Conservation (phyloP, 2,113 vertebrate species). For the Raja brachyura region DNA sequence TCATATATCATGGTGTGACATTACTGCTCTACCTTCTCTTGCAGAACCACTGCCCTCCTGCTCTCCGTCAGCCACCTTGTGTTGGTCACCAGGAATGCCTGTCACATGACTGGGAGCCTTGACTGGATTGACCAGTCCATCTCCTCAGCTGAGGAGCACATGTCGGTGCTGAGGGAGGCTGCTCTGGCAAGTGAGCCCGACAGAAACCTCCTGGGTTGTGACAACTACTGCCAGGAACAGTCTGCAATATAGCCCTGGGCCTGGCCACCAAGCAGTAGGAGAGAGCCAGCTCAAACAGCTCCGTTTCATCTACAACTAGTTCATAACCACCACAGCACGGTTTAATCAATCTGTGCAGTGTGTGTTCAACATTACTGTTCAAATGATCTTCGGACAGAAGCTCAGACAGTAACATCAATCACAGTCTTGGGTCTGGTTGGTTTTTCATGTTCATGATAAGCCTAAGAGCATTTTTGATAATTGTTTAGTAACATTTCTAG, state of each 20-base stretch:
- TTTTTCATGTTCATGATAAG: slow-evolving; percentile 18
- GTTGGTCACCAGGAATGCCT: slow-evolving; percentile 86
- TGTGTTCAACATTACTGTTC: neutral
- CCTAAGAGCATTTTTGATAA: neutral
- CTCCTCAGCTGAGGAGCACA: slow-evolving; percentile 79
- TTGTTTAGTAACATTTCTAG: neutral
- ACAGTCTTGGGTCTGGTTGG: too few relatives aligned
- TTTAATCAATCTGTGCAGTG: neutral
- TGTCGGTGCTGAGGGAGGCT: slow-evolving; percentile 79
- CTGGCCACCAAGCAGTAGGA: neutral
- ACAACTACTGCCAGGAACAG: slow-evolving; percentile 69
- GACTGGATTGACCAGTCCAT: slow-evolving; percentile 89
- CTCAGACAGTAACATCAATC: neutral
- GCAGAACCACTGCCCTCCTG: slow-evolving; percentile 77
- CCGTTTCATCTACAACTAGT: neutral
- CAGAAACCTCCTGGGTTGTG: slow-evolving; percentile 51
- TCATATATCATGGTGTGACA: neutral
- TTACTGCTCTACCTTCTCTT: slow-evolving; percentile 18
- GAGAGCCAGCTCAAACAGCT: neutral
- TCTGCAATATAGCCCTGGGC: slow-evolving; percentile 64
- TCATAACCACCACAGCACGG: neutral
- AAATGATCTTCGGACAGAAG: neutral
- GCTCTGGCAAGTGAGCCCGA: slow-evolving; percentile 78
- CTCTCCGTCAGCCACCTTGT: slow-evolving; percentile 88
- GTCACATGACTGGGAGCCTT: slow-evolving; percentile 76